These are phyloP conservation scores for Catharus fuscescens DNA, from an alignment of 2,113 vertebrate species.

Conservation along the genomic window DNA sequence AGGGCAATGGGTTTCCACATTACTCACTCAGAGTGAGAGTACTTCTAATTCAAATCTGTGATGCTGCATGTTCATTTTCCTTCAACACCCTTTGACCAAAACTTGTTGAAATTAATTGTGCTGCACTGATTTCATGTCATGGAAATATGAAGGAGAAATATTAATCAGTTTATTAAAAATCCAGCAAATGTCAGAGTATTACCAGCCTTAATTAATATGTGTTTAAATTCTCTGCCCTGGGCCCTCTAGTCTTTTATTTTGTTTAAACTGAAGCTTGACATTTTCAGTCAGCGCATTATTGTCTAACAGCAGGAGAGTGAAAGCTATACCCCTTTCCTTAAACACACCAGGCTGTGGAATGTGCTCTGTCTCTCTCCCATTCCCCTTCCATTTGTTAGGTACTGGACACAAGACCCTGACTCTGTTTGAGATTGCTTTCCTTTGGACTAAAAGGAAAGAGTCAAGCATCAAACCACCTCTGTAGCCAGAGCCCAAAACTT, in stretches of 20 bases:
- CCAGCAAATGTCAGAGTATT: slow-evolving; percentile 56
- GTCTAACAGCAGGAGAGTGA: slow-evolving; percentile 69
- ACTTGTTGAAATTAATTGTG: slow-evolving; percentile 62
- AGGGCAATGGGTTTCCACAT: neutral
- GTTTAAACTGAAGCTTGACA: slow-evolving; percentile 74
- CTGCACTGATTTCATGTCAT: slow-evolving; percentile 29
- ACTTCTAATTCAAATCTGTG: neutral
- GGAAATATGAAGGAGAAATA: slow-evolving; percentile 65
- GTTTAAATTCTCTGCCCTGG: slow-evolving; percentile 64
- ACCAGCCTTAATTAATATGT: slow-evolving; percentile 69
- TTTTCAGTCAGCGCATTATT: slow-evolving; percentile 75
- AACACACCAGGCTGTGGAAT: slow-evolving; percentile 72
- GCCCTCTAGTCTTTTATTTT: slow-evolving; percentile 68
- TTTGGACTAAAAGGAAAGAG: neutral
- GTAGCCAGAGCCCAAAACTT: neutral
- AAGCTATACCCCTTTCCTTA: slow-evolving; percentile 68
- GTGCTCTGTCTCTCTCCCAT: slow-evolving; percentile 41
- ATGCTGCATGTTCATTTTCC: neutral
- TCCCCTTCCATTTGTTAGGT: slow-evolving; percentile 51
- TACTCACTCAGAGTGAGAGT: neutral
- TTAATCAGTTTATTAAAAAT: slow-evolving; percentile 70
- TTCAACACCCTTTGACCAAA: neutral
- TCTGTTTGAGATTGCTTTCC: neutral
- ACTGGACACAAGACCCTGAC: neutral
- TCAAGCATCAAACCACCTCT: neutral